Percentiles rank a stretch among this genome's conserved stretches.
These are phyloP conservation scores for Triops longicaudatus DNA, from an alignment of 1,140 invertebrate genomes.

Conservation along the genomic window DNA sequence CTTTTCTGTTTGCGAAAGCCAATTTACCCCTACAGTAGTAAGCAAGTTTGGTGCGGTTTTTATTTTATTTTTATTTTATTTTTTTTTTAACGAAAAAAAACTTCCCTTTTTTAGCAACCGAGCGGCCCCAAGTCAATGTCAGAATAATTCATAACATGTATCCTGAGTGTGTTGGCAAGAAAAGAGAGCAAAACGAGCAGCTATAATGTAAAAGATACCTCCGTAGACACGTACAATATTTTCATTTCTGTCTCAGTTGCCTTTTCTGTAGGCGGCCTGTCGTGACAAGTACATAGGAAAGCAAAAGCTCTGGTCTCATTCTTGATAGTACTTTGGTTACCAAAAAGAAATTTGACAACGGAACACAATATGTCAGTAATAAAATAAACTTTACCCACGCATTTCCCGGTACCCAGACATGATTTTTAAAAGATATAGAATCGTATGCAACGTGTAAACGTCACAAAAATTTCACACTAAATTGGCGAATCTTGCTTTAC, in stretches of 20 bases:
- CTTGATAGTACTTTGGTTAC: not conserved
- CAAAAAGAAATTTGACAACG: not conserved
- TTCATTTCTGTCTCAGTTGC: not conserved
- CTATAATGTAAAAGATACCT: slow-evolving; percentile 13
- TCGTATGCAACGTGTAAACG: not conserved
- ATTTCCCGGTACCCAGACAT: not conserved
- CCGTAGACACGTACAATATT: not conserved
- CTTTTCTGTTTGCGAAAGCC: too few species aligned
- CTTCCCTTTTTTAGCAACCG: not conserved
- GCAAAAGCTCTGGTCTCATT: not conserved
- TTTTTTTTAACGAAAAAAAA: not conserved
- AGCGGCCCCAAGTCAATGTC: not conserved
- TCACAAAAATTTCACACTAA: not conserved
- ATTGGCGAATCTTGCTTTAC: not conserved
- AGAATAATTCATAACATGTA: not conserved
- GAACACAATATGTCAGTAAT: not conserved
- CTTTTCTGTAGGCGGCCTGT: not conserved
- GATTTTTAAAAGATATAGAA: not conserved
- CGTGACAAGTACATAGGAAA: not conserved
- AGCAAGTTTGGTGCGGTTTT: too few species aligned
- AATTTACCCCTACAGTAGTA: too few species aligned
- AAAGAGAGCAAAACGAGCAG: not conserved
- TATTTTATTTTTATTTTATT: not conserved
- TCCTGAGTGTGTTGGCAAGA: not conserved
- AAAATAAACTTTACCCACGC: not conserved